Evolutionary conservation across 1,140 invertebrate genomes (phyloP), one percentile per base, ranked within the genome.

Genomic region (Melanaphis sacchari): DNA sequence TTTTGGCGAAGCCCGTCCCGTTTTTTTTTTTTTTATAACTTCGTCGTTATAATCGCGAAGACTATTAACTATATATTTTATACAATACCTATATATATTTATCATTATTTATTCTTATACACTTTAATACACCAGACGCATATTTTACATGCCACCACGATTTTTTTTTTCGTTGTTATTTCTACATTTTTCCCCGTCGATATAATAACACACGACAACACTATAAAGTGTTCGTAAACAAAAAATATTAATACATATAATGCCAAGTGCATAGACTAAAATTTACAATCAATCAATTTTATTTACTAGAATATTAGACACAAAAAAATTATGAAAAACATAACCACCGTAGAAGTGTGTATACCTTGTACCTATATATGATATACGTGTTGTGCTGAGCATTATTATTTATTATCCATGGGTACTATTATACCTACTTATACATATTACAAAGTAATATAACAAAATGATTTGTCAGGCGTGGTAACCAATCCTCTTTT

Each of bases 1-100:
- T 76, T 76, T 31, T 76, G 59, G 31, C 59, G 59, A 76, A 76
- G 31, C 59, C 59, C 15, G 59, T 76, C n/a, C 31, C 59, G 59
- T 76, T 76, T 76, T 66, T 66, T 66, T 54, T 59, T 59, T 59
- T 66, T 76, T n/a, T 76, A 76, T 76, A 76, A 76, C 59, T n/a
- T n/a, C 59, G 59, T 76, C 59, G 59, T 76, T 76, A n/a, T 76
- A 76, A 76, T 76, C 59, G 59, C 59, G 59, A 0, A 66, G 59
- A 66, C 59, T 31, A 66, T 66, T n/a, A 21, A 76, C 59, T 76
- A 76, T 76, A 76, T n/a, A 59, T 26, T 54, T 26, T 54, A 59
- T 54, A 66, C 11, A 11, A 31, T 66, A 66, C n/a, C n/a, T 76
- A 76, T n/a, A 76, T 76, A 76, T 76, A 76, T 76, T 76, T 76